Conservation (phyloP, 2,797 vertebrate species). For the Florisuga fusca region DNA sequence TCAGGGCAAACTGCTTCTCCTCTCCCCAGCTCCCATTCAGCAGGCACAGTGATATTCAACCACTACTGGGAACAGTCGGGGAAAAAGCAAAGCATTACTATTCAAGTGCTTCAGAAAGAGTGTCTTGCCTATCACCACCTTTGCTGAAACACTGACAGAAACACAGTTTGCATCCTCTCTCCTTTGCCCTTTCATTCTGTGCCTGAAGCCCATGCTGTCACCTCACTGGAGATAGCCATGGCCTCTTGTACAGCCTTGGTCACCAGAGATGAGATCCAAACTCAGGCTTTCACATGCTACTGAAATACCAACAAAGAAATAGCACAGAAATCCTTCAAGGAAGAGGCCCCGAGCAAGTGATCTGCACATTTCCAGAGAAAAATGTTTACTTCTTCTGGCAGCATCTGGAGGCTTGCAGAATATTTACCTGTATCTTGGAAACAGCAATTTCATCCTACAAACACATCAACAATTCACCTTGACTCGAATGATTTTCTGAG, state of each 20-base stretch:
- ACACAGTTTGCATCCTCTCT: not conserved
- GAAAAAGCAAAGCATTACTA: not conserved
- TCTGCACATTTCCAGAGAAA: not conserved
- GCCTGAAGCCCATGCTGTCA: not conserved
- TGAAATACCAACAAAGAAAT: not conserved
- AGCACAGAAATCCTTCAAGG: not conserved
- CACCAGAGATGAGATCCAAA: not conserved
- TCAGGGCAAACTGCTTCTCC: not conserved
- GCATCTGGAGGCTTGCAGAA: constrained; percentile 19
- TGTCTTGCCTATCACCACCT: not conserved
- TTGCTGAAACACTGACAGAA: not conserved
- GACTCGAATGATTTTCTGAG: not conserved
- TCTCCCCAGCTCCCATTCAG: not conserved
- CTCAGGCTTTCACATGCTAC: not conserved
- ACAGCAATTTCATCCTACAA: constrained; percentile 10
- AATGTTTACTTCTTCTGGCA: constrained; percentile 1
- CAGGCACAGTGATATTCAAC: not conserved
- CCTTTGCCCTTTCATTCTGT: not conserved
- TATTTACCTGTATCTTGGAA: constrained; percentile 3
- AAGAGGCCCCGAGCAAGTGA: not conserved
- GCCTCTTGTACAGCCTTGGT: not conserved
- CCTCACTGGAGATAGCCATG: not conserved
- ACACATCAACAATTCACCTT: constrained; percentile 34
- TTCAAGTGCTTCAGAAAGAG: not conserved
- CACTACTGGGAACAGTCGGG: not conserved